phyloP scores from a whole-genome alignment of 2,888 invertebrate genomes.

The Tipula confusa region DNA sequence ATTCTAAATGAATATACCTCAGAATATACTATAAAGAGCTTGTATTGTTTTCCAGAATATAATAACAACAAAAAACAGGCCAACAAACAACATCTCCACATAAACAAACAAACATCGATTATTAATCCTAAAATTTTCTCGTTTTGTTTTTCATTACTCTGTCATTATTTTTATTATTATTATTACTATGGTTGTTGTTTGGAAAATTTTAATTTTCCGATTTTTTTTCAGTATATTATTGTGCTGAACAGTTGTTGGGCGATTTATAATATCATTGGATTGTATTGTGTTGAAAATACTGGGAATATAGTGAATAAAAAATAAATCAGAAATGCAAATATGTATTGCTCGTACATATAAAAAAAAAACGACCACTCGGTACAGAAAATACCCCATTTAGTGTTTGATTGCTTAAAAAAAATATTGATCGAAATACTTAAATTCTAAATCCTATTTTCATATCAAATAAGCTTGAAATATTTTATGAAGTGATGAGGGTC shows the following conservation, averaged over 20 bases:
- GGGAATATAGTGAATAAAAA: neutral
- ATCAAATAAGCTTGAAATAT: constrained; percentile 9
- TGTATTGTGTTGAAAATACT: neutral
- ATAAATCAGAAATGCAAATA: constrained; percentile 3
- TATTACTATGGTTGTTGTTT: neutral
- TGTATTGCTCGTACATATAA: neutral
- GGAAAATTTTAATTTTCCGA: neutral
- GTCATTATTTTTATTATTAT: neutral
- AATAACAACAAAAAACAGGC: neutral
- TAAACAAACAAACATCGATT: neutral
- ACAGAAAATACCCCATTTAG: neutral
- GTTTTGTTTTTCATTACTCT: neutral
- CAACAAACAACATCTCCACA: neutral
- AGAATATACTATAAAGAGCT: neutral
- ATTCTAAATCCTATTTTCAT: neutral
- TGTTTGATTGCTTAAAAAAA: neutral
- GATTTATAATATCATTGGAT: neutral
- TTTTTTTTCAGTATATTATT: neutral
- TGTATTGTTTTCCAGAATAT: neutral
- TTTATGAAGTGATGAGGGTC: neutral
- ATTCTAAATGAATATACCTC: neutral
- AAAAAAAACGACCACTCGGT: neutral
- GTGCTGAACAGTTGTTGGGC: neutral
- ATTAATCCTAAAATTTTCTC: neutral
- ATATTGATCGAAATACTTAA: constrained; percentile 9